Conservation (phyloP, 2,888 invertebrate species). For the Cantharis nigra region DNA sequence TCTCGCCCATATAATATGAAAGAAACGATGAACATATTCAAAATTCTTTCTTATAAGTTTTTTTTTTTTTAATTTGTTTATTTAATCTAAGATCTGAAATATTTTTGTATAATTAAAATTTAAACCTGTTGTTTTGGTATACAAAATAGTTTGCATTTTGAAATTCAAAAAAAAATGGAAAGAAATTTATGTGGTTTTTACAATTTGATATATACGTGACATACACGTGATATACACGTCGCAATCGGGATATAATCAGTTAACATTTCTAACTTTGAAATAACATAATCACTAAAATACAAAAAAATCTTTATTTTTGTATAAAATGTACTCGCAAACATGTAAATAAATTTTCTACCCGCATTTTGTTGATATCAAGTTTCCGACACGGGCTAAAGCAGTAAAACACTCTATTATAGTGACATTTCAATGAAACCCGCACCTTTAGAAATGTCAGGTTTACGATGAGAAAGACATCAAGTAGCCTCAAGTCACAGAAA, state of each 20-base stretch:
- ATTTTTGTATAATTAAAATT: too few relatives aligned
- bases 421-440: constrained; percentile 54
- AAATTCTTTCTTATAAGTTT: background rate
- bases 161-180: background rate
- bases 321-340: constrained; percentile 28
- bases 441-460: constrained; percentile 54
- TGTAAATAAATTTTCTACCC: constrained; percentile 17
- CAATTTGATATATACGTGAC: too few relatives aligned
- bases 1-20: background rate
- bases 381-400: constrained; percentile 48
- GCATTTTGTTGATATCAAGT: constrained; percentile 42
- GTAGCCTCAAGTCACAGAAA: constrained; percentile 48
- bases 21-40: background rate
- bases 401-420: constrained; percentile 54
- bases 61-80: background rate
- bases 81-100: background rate
- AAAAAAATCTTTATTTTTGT: background rate
- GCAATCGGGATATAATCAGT: background rate
- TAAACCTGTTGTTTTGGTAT: background rate
- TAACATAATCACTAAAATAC: background rate
- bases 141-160: background rate
- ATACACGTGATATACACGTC: background rate
- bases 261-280: background rate
- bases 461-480: constrained; percentile 62
- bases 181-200: background rate